phyloP scores from a whole-genome alignment of 1,140 invertebrate species.

The Oscheius sp. region DNA sequence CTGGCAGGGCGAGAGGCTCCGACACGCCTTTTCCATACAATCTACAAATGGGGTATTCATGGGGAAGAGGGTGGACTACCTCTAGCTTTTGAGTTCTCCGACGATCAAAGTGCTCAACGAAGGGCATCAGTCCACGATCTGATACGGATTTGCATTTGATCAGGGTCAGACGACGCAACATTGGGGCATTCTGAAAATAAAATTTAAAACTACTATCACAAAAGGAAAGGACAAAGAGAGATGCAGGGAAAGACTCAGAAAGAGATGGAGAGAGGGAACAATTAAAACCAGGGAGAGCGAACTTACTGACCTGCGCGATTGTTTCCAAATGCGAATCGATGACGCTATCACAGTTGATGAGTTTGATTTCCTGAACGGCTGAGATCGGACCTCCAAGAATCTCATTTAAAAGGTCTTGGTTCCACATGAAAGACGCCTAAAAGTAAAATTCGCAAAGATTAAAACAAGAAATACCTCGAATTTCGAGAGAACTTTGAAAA shows the following conservation, averaged over 20 bases:
- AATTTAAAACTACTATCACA: neutral
- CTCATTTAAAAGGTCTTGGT: neutral
- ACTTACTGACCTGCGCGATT: neutral
- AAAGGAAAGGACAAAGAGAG: too few species aligned
- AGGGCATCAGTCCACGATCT: neutral
- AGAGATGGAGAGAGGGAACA: too few species aligned
- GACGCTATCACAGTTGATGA: neutral
- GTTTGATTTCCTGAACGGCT: neutral
- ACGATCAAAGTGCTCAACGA: neutral
- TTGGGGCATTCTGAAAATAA: neutral
- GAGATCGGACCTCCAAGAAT: neutral
- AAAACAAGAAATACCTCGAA: slow-evolving; percentile 1
- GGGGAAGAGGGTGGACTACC: neutral
- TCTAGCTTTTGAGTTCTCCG: neutral
- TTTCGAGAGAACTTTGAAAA: neutral
- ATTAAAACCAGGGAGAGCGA: too few species aligned
- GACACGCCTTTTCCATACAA: neutral
- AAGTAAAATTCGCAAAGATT: too few species aligned
- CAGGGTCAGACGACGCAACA: neutral
- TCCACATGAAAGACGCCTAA: neutral
- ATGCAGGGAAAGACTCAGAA: too few species aligned
- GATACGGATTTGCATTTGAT: neutral
- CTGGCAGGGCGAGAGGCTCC: neutral
- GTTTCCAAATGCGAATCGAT: neutral
- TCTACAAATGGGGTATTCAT: neutral